Evolutionary conservation across 1,140 invertebrate genomes (phyloP), one percentile per base, ranked within the genome.

Genomic region (Lepidurus arcticus): DNA sequence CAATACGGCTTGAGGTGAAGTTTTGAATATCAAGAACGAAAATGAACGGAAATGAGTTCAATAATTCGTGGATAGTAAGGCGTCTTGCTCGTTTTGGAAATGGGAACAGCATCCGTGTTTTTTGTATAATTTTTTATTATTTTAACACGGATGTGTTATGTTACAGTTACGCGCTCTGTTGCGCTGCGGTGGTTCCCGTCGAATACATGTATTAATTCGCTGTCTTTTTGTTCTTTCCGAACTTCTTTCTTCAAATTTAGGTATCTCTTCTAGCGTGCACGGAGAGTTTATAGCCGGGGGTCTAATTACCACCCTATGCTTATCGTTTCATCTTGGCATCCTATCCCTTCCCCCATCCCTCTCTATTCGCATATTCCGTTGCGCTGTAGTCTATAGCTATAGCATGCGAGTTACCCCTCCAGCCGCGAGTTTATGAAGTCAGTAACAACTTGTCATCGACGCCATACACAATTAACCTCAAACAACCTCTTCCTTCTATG

Each of bases 381-480:
- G 16, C 53, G 7, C 16, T 4, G 9, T 13, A 65, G 6, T 65
- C 47, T 9, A 11, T 47, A 16, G 44, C 47, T 11, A 11, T 1
- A 53, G 9, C 21, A 65, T 16, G 4, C n/a, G n/a, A n/a, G n/a
- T 21, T 65, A 16, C 53, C 53, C 21, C 53, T 65, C 13, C 7
- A n/a, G 53, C 16, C 53, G 21, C 53, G 53, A 16, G 53, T 65
- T 65, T 65, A 65, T 65, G 53, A 65, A 65, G 53, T 65, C 53
- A 65, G 53, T 65, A 65, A 65, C n/a, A 65, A 65, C 53, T 65
- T 65, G 53, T 65, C 53, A 65, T 65, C 53, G 53, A 65, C 53
- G 53, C 53, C 53, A 65, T 65, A 65, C 53, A 21, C 53, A 13
- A 65, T 65, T 65, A 65, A 65, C 53, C 53, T 65, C 53, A 13